A percentile compares a stretch with the other conserved stretches of the same genome.
These are phyloP conservation scores for Sebastes matsubarae DNA, from an alignment of 2,797 vertebrate species.

Conservation along the genomic window DNA sequence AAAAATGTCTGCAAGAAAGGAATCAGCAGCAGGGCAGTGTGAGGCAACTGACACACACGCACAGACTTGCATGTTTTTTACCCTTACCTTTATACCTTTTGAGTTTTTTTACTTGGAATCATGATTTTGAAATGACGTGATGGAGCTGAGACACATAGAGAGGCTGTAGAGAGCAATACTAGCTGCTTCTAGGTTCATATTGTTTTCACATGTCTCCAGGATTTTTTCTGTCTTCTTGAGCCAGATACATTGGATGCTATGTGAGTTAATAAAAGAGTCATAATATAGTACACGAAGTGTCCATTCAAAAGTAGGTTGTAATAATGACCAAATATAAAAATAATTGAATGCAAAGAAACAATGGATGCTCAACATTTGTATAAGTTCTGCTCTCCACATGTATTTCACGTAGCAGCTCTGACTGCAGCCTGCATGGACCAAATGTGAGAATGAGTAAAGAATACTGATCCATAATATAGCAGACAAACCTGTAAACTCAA, in stretches of 20 bases:
- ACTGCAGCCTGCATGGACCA: not conserved
- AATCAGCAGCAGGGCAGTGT: constrained; percentile 30
- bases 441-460: not conserved
- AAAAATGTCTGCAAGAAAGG: constrained; percentile 66
- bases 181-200: not conserved
- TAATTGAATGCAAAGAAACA: not conserved
- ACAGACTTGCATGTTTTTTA: constrained; percentile 46
- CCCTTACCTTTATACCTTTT: not conserved
- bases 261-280: not conserved
- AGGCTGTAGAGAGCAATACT: not conserved
- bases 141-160: not conserved
- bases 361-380: not conserved
- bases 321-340: not conserved
- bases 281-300: not conserved
- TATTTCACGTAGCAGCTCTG: not conserved
- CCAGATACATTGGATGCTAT: not conserved
- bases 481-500: not conserved
- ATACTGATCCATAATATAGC: not conserved
- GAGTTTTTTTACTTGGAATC: not conserved
- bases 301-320: not conserved
- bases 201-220: not conserved
- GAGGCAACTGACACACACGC: constrained; percentile 36
- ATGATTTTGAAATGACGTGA: not conserved
- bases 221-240: not conserved
- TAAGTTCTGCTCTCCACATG: not conserved